Base-by-base conservation (phyloP, 2,797 vertebrate genomes). In the Neoniphon sammara region DNA sequence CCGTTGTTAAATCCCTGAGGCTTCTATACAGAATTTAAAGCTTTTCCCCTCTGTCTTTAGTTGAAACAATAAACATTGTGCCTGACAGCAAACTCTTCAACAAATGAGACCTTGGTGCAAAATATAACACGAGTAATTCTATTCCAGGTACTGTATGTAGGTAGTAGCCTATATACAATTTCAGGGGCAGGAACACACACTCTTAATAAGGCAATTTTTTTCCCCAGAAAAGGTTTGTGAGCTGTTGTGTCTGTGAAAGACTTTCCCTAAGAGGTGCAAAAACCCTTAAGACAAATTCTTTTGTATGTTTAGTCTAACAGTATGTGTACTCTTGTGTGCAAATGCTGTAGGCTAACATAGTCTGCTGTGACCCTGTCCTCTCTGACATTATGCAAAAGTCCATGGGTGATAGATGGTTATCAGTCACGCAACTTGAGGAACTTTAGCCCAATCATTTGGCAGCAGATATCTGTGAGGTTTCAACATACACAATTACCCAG, bases 401-500 rank as follows among this genome's bases (percentile, higher is more conserved):
- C 20, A n/a, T 7, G 9, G 1, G n/a, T 46, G 60, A 17, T 54
- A 80, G 78, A 25, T 60, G 46, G 5, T n/a, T 70, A 44, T 75
- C 66, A 65, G 57, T 23, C 58, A 62, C 39, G 18, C 23, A 10
- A 66, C 27, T 9, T 47, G 20, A 55, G 65, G 77, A 87, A 77
- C 88, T 88, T 88, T 78, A 82, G 69, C 62, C 85, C 12, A 20
- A 75, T 62, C 44, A 66, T 74, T 85, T 36, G 20, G 56, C 81
- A 61, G 55, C 34, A 61, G 58, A 72, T 88, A 88, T 85, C 78
- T 80, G n/a, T 31, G 44, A 62, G 15, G 64, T 85, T 88, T 72
- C 80, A 78, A 68, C 81, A 77, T 66, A 39, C 5, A 14, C 0
- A 7, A 67, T 63, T 34, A 23, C 5, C 10, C 17, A 64, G 63